Percentiles rank a stretch among this genome's conserved stretches.
phyloP scores from a whole-genome alignment of 2,888 invertebrate genomes.

The Pelosia muscerda region DNA sequence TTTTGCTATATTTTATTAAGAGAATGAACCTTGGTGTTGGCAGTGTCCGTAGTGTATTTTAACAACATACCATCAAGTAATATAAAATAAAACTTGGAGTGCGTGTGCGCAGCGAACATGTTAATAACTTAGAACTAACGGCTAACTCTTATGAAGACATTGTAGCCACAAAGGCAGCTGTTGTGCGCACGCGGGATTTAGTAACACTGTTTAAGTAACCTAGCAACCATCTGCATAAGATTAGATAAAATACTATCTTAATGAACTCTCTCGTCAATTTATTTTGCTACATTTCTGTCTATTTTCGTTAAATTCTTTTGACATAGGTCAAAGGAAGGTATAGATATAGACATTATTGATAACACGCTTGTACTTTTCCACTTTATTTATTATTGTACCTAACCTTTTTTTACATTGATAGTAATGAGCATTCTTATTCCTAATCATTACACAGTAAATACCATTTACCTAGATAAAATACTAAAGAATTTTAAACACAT shows the following conservation, averaged over 20 bases:
- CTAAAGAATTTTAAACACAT: no score
- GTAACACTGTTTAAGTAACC: slow-evolving; percentile 13
- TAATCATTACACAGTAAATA: no score
- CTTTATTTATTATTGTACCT: no score
- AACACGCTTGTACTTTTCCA: no score
- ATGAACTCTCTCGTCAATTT: background rate
- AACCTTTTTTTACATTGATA: no score
- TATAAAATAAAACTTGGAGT: background rate
- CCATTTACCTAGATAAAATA: no score
- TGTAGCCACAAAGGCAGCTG: slow-evolving; percentile 4
- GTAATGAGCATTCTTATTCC: no score
- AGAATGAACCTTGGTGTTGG: no score
- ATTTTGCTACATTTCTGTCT: background rate
- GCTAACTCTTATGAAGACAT: background rate
- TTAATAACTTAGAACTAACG: background rate
- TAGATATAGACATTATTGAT: no score
- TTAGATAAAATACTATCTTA: slow-evolving; percentile 14
- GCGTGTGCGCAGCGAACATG: background rate
- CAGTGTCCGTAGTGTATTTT: background rate
- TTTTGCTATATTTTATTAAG: no score
- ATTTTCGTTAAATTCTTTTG: background rate
- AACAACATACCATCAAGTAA: background rate
- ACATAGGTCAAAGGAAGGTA: no score
- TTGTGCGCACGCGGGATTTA: background rate
- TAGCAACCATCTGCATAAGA: slow-evolving; percentile 6